Evolutionary conservation across 2,888 invertebrate genomes (phyloP).

Genomic region (Lobophora halterata): DNA sequence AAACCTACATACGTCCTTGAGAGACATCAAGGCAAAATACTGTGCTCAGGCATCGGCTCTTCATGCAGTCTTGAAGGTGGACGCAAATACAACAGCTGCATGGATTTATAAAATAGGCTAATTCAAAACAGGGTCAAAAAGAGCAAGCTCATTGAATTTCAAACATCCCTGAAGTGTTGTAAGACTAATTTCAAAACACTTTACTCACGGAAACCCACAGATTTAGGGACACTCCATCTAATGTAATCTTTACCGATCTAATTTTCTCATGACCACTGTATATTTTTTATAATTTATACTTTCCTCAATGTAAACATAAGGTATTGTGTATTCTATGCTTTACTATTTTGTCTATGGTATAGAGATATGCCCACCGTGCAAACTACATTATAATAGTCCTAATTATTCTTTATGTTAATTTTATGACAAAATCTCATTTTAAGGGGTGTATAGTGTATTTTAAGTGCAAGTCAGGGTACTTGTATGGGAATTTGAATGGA

Average conservation of each 20-base stretch:
- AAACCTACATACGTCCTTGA: no score
- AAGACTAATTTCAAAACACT: conserved; percentile 34
- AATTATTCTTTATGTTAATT: conserved; percentile 76
- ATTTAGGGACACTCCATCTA: conserved; percentile 33
- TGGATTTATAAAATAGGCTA: not conserved
- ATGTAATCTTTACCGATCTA: conserved; percentile 54
- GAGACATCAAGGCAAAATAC: no score
- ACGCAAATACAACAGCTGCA: no score
- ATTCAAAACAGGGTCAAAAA: conserved; percentile 12
- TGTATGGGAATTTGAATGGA: conserved; percentile 68
- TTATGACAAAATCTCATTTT: conserved; percentile 56
- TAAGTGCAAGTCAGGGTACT: conserved; percentile 43
- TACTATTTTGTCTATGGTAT: conserved; percentile 56
- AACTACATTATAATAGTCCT: conserved; percentile 70
- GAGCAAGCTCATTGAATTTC: conserved; percentile 24
- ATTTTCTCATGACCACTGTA: conserved; percentile 71
- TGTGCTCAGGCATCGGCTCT: no score
- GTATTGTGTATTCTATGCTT: conserved; percentile 46
- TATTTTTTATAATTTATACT: conserved; percentile 76
- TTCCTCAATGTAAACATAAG: conserved; percentile 75
- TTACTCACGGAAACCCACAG: conserved; percentile 28
- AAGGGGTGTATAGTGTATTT: conserved; percentile 68
- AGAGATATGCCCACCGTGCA: conserved; percentile 65
- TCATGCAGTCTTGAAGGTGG: no score
- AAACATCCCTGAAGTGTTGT: conserved; percentile 31